Evolutionary conservation across 2,113 vertebrate genomes (phyloP).

Genomic region (Picathartes gymnocephalus): DNA sequence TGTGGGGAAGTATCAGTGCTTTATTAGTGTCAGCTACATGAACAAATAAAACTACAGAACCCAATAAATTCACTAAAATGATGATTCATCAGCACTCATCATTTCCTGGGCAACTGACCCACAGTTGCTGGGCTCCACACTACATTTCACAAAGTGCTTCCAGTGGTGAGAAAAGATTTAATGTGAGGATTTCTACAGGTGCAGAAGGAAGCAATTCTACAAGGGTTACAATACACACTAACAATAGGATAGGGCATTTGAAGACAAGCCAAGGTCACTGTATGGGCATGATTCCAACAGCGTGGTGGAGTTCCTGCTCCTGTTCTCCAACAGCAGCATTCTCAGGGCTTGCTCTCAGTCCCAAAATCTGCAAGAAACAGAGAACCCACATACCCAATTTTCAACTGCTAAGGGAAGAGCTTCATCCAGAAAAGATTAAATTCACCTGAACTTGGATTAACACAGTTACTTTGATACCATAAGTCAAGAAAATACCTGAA

Average conservation of each 20-base stretch:
- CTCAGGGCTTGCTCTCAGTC: background rate
- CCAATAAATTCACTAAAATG: background rate
- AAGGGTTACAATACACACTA: background rate
- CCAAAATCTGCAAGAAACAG: background rate
- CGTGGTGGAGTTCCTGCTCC: background rate
- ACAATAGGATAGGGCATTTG: background rate
- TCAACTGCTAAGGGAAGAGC: background rate
- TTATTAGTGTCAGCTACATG: slow-evolving; percentile 10
- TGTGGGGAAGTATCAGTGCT: background rate
- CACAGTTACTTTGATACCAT: background rate
- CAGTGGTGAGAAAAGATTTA: background rate
- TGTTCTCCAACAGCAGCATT: background rate
- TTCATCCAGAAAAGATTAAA: background rate
- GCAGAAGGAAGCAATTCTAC: background rate
- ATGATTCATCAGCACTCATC: background rate
- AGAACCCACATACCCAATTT: background rate
- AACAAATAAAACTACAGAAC: slow-evolving; percentile 49
- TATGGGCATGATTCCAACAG: background rate
- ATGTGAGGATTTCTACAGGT: background rate
- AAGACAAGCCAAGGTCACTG: background rate
- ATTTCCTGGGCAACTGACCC: background rate
- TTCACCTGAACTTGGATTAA: background rate
- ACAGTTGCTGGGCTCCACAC: background rate
- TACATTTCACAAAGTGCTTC: background rate
- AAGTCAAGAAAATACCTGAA: background rate